These are phyloP conservation scores for Hippoglossus stenolepis DNA, from an alignment of 2,113 vertebrate genomes.

Conservation along the genomic window DNA sequence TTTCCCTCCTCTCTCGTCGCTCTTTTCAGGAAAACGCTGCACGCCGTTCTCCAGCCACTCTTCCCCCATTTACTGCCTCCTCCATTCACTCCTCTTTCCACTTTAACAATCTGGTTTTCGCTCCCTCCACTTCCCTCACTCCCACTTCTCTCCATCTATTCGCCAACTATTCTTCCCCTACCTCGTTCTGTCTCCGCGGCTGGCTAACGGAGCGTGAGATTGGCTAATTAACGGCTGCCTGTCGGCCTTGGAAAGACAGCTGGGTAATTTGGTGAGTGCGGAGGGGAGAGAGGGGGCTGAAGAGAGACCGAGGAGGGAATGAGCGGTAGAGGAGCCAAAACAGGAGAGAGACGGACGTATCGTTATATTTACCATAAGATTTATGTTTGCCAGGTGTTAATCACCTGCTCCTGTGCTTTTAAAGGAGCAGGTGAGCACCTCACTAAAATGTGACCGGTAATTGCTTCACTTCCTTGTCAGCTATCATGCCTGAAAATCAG, in stretches of 20 bases:
- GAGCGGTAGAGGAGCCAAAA: conserved; percentile 34
- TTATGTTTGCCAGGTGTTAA: conserved; percentile 21
- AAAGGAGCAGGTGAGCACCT: background rate
- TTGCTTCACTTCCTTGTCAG: background rate
- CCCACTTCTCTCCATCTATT: conserved; percentile 46
- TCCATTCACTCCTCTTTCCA: conserved; percentile 63
- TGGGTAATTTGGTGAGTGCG: conserved; percentile 75
- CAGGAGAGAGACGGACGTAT: conserved; percentile 11
- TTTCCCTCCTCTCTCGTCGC: background rate
- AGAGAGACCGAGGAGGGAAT: conserved; percentile 27
- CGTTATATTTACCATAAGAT: conserved; percentile 20
- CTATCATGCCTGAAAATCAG: background rate
- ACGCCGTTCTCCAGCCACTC: conserved; percentile 51
- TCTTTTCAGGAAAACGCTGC: conserved; percentile 59
- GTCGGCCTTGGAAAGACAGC: conserved; percentile 77
- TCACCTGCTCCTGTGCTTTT: conserved; percentile 10
- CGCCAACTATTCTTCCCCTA: conserved; percentile 62
- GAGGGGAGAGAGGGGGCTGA: conserved; percentile 28
- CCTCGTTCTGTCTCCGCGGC: conserved; percentile 68
- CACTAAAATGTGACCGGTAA: background rate
- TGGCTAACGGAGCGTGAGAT: conserved; percentile 81
- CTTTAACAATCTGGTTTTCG: conserved; percentile 64
- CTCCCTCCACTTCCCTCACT: conserved; percentile 33
- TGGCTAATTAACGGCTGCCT: conserved; percentile 81
- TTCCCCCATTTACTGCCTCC: conserved; percentile 51